Evolutionary conservation across 2,113 vertebrate species (phyloP).

Genomic region (Mormyrus lacerda): DNA sequence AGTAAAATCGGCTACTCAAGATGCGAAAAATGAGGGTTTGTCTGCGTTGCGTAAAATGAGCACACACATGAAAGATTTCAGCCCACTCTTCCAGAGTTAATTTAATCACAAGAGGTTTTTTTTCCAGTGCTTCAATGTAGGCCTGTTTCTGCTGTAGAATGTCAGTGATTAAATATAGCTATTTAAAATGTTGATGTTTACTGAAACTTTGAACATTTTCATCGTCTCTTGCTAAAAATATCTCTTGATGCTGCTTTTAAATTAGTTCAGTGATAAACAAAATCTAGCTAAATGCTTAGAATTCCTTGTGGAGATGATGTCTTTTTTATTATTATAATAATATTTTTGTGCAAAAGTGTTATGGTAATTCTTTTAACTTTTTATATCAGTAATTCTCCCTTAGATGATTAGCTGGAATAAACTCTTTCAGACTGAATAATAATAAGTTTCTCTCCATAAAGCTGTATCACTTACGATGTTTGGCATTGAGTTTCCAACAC

Average conservation of each 20-base stretch:
- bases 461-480: neutral
- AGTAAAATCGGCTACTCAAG: neutral
- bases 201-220: neutral
- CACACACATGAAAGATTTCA: neutral
- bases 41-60: neutral
- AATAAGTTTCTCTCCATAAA: neutral
- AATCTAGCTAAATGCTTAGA: neutral
- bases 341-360: neutral
- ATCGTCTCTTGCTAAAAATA: neutral
- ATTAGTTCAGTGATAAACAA: neutral
- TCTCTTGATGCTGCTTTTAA: neutral
- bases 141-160: neutral
- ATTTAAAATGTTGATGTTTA: neutral
- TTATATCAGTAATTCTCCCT: neutral
- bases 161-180: neutral
- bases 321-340: neutral
- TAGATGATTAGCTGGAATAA: neutral
- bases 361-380: neutral
- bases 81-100: neutral
- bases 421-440: neutral
- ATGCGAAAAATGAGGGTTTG: neutral
- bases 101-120: conserved; percentile 1
- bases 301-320: neutral
- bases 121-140: neutral
- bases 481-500: neutral